These are phyloP conservation scores for Hofmannophila pseudospretella DNA, from an alignment of 2,888 invertebrate species.

Conservation along the genomic window DNA sequence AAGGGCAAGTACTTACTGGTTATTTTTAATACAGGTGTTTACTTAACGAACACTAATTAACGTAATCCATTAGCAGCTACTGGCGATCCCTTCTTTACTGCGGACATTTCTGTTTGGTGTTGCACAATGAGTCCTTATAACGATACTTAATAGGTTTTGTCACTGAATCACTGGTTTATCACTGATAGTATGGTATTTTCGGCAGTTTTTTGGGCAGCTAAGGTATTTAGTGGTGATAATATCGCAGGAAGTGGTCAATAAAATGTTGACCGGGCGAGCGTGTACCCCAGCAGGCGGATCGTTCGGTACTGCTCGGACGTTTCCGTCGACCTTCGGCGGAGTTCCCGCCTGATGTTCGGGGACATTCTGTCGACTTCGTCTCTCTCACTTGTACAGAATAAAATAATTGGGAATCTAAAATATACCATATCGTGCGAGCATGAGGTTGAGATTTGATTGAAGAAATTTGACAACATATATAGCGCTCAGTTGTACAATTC, in stretches of 20 bases:
- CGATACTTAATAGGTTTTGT: slow-evolving; percentile 25
- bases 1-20: slow-evolving; percentile 1
- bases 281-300: slow-evolving; percentile 44
- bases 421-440: too few species aligned
- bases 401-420: too few species aligned
- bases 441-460: too few species aligned
- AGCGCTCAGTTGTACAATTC: too few species aligned
- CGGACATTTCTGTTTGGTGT: slow-evolving; percentile 36
- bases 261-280: slow-evolving; percentile 51
- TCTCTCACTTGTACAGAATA: slow-evolving; percentile 14
- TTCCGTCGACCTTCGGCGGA: slow-evolving; percentile 43
- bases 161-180: slow-evolving; percentile 46
- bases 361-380: slow-evolving; percentile 13
- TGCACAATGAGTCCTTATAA: slow-evolving; percentile 34
- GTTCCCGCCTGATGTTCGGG: slow-evolving; percentile 14
- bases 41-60: slow-evolving; percentile 43
- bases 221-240: slow-evolving; percentile 39
- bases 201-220: slow-evolving; percentile 42
- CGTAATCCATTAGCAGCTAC: slow-evolving; percentile 37
- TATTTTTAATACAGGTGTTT: slow-evolving; percentile 11
- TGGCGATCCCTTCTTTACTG: slow-evolving; percentile 38
- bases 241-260: slow-evolving; percentile 67
- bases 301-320: slow-evolving; percentile 65
- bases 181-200: slow-evolving; percentile 33
- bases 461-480: too few species aligned